Evolutionary conservation across 2,113 vertebrate genomes (phyloP), one percentile per base, ranked within the genome.

Genomic region (Tupaia tana): DNA sequence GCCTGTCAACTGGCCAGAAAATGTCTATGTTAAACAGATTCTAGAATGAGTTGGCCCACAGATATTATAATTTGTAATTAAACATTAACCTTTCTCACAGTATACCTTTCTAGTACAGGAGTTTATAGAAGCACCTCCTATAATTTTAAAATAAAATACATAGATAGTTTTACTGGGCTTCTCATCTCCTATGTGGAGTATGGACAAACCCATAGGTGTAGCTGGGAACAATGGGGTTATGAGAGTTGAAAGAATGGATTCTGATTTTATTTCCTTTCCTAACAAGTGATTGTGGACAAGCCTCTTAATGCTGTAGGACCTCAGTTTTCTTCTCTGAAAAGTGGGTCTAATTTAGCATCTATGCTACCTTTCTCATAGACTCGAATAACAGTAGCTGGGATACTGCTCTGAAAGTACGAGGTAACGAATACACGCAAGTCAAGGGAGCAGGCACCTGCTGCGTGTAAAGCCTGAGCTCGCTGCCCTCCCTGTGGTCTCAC

Each of bases 251-350:
- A 66, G 34, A 90, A 11, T 91, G 61, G 66, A 89, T 90, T 94
- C 90, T 89, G 27, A 18, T 85, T 92, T 86, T 43, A 95, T 6
- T 75, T 83, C 34, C 75, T 70, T 31, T 25, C 24, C 77, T 87
- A 80, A 66, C 22, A 95, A 71, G 75, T 86, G 73, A 43, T n/a
- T 20, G 14, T 71, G 70, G n/a, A 54, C 10, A 59, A 79, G 20
- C 29, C 20, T 70, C n/a, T 43, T 86, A 71, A 70, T 10, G 10
- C 20, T 63, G 3, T 5, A 79, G 25, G 31, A 20, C 77, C 56
- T 94, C 25, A 63, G 52, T 78, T 56, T 91, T 81, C 86, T 92
- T 64, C 92, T 71, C 73, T 93, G 89, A 69, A 95, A 61, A 94
- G 54, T 67, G 61, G 89, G 19, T 52, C 80, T 86, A 75, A 67